phyloP scores from a whole-genome alignment of 2,888 invertebrate species.

The Creontiades dilutus region DNA sequence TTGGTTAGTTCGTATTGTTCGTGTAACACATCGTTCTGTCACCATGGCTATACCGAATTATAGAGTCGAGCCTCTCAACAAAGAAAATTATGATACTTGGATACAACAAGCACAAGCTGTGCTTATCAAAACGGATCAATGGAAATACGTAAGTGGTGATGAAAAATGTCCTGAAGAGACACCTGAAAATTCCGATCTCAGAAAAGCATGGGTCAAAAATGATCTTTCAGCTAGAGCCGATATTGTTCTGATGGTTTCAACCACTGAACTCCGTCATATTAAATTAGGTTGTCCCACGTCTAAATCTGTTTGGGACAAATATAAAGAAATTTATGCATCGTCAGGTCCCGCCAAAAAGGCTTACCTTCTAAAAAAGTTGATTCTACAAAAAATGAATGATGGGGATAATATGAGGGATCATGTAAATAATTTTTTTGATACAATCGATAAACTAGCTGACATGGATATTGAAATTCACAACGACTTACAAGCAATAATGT shows the following conservation, averaged over 20 bases:
- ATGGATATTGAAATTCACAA: slow-evolving; percentile 49
- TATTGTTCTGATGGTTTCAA: slow-evolving; percentile 71
- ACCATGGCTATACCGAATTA: slow-evolving; percentile 49
- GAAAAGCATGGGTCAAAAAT: slow-evolving; percentile 46
- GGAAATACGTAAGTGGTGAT: slow-evolving; percentile 62
- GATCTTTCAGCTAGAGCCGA: slow-evolving; percentile 53
- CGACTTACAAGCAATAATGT: slow-evolving; percentile 58
- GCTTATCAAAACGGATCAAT: slow-evolving; percentile 36
- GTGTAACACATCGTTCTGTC: slow-evolving; percentile 30
- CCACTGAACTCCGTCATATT: slow-evolving; percentile 75
- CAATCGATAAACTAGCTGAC: slow-evolving; percentile 58
- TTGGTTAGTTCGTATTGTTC: slow-evolving; percentile 18
- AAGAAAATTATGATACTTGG: slow-evolving; percentile 67
- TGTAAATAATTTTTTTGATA: slow-evolving; percentile 52
- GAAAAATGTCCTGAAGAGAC: slow-evolving; percentile 31
- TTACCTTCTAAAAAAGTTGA: slow-evolving; percentile 78
- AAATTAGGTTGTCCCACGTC: slow-evolving; percentile 76
- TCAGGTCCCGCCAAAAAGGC: slow-evolving; percentile 77
- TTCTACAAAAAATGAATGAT: slow-evolving; percentile 77
- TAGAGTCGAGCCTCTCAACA: slow-evolving; percentile 54
- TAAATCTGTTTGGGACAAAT: slow-evolving; percentile 77
- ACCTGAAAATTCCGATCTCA: slow-evolving; percentile 25
- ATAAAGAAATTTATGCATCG: slow-evolving; percentile 46
- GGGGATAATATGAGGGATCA: slow-evolving; percentile 67
- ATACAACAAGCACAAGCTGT: slow-evolving; percentile 57